A percentile compares a stretch with the other conserved stretches of the same genome.
phyloP scores from a whole-genome alignment of 2,888 invertebrate species.

The Chrysolina americana region DNA sequence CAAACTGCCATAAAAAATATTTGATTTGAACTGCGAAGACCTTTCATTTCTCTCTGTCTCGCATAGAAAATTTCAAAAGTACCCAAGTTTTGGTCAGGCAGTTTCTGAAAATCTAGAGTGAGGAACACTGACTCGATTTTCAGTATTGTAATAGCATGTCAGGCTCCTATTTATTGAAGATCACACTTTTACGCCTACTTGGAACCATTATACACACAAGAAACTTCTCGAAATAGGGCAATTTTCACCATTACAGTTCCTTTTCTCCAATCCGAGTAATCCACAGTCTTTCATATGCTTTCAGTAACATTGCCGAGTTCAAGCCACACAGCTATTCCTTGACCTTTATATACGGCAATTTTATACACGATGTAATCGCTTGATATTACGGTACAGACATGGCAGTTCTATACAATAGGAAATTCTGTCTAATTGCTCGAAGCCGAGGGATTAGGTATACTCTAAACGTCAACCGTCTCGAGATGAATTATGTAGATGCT shows the following conservation, averaged over 20 bases:
- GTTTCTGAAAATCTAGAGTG: too few species aligned
- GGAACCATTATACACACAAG: too few species aligned
- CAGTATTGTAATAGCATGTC: too few species aligned
- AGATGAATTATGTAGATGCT: slow-evolving; percentile 14
- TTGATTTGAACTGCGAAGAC: too few species aligned
- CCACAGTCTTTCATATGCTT: background rate
- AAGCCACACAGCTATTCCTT: background rate
- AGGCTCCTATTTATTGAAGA: too few species aligned
- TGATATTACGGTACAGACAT: slow-evolving; percentile 12
- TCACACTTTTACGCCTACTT: too few species aligned
- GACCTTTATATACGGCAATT: slow-evolving; percentile 9
- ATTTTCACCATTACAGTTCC: background rate
- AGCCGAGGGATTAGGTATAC: background rate
- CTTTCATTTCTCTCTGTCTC: too few species aligned
- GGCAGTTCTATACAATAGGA: slow-evolving; percentile 16
- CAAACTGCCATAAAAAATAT: too few species aligned
- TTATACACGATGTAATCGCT: slow-evolving; percentile 11
- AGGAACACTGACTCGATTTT: too few species aligned
- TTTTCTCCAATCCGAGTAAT: background rate
- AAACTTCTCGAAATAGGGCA: too few species aligned
- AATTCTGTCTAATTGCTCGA: slow-evolving; percentile 2
- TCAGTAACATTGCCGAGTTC: background rate
- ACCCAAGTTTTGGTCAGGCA: too few species aligned
- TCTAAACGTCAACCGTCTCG: slow-evolving; percentile 9
- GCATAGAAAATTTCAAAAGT: too few species aligned